Evolutionary conservation across 2,888 invertebrate genomes (phyloP), one percentile per base, ranked within the genome.

Genomic region (Temnothorax rugatulus): DNA sequence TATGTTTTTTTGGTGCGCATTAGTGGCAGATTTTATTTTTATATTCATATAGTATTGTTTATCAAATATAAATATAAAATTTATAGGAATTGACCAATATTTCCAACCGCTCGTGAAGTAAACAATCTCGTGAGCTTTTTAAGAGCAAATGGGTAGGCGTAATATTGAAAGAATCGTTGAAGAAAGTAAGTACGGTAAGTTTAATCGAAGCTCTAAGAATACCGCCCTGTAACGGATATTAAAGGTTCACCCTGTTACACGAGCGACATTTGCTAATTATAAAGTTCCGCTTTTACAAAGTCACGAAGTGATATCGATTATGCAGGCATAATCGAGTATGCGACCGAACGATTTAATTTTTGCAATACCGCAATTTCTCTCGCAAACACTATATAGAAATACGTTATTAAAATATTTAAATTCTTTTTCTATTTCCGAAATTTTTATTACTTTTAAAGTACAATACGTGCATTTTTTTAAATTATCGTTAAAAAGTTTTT

Each of bases 211-310:
- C 44, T 68, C 77, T n/a, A 54, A 69, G 77, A 77, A 57, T 77
- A 77, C 7, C 29, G 21, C 9, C 38, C 18, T 59, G 13, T 34
- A 74, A 54, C 47, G 79, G 34, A 79, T 73, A 71, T 71, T 79
- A 73, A 81, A 81, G 75, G 25, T 73, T 81, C 47, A 79, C 59
- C 47, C 57, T 59, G 79, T 59, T 74, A 73, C 71, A 79, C 63
- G 29, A 38, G 74, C 69, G 82, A 79, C 84, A 83, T 86, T 84
- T 75, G 79, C 88, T 87, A 89, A 89, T 89, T 89, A 88, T 69
- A 88, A 89, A 88, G 84, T 86, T 84, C 44, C 9, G 68, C 63
- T 74, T 82, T 84, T 81, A 75, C n/a, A 76, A 76, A 69, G 76
- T 64, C 61, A 54, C 44, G 57, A 77, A 74, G 47, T 63, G 76